A percentile compares a stretch with the other conserved stretches of the same genome.
phyloP scores from a whole-genome alignment of 2,797 vertebrate species.

The Xyrichtys novacula region DNA sequence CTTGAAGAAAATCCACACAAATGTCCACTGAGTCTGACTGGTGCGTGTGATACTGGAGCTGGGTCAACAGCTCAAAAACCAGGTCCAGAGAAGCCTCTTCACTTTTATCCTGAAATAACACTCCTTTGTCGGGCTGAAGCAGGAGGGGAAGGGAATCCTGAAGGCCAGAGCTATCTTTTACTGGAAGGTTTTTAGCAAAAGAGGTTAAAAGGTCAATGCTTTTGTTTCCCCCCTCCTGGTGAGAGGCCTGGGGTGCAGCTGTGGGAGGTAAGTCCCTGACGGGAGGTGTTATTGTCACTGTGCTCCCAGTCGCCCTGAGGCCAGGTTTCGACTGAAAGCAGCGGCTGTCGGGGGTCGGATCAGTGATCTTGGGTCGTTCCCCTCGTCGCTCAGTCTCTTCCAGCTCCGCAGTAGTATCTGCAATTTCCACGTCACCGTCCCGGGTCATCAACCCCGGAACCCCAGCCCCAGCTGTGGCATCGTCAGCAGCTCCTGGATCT shows the following conservation, averaged over 20 bases:
- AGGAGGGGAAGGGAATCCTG: slow-evolving; percentile 63
- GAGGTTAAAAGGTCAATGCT: slow-evolving; percentile 87
- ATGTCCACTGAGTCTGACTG: slow-evolving; percentile 94
- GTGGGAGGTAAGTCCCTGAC: slow-evolving; percentile 69
- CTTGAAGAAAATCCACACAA: slow-evolving; percentile 97
- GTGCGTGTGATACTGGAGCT: slow-evolving; percentile 98
- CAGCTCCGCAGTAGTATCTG: slow-evolving; percentile 81
- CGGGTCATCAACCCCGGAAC: slow-evolving; percentile 83
- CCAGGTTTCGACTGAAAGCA: slow-evolving; percentile 76
- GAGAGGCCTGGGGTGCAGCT: slow-evolving; percentile 78
- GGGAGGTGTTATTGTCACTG: slow-evolving; percentile 63
- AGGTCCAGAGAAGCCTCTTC: slow-evolving; percentile 97
- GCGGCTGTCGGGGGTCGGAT: slow-evolving; percentile 65
- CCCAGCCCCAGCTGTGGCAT: slow-evolving; percentile 37
- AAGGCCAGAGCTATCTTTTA: slow-evolving; percentile 79
- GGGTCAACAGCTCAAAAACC: slow-evolving; percentile 97
- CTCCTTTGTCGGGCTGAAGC: slow-evolving; percentile 79
- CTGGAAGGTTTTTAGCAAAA: slow-evolving; percentile 83
- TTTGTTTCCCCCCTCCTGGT: slow-evolving; percentile 86
- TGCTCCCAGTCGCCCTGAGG: slow-evolving; percentile 73
- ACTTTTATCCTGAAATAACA: slow-evolving; percentile 96
- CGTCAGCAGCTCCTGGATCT: slow-evolving; percentile 69
- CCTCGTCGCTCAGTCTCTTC: slow-evolving; percentile 74
- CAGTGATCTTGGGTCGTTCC: slow-evolving; percentile 73
- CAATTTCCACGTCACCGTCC: slow-evolving; percentile 79